These are phyloP conservation scores for Enoplosus armatus DNA, from an alignment of 2,797 vertebrate genomes.

Conservation along the genomic window DNA sequence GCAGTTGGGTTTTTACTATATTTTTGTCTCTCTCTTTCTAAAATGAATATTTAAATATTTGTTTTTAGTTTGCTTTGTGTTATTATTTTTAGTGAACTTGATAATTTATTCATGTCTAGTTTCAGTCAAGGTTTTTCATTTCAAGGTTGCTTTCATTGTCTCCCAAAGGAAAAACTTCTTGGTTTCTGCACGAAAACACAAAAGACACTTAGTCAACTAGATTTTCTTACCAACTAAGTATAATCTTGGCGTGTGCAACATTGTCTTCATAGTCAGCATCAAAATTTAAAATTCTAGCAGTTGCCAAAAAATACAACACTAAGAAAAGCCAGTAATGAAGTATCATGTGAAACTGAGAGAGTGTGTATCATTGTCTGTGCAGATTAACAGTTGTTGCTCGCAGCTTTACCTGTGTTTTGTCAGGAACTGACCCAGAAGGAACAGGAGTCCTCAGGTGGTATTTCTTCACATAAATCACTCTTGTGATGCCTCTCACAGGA, in stretches of 20 bases:
- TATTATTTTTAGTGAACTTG: slow-evolving; percentile 3
- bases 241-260: neutral
- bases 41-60: neutral
- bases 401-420: slow-evolving; percentile 42
- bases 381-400: slow-evolving; percentile 4
- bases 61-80: neutral
- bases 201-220: neutral
- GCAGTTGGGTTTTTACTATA: neutral
- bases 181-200: neutral
- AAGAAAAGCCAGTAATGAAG: neutral
- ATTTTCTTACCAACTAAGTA: too few relatives aligned
- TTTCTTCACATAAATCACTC: slow-evolving; percentile 15
- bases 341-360: slow-evolving; percentile 5
- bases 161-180: neutral
- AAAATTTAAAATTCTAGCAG: neutral
- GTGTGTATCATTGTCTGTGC: slow-evolving; percentile 9
- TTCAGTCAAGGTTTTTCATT: neutral
- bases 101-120: slow-evolving; percentile 14
- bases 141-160: slow-evolving; percentile 12
- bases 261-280: neutral
- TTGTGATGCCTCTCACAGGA: slow-evolving; percentile 12
- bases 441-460: slow-evolving; percentile 85
- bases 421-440: slow-evolving; percentile 87
- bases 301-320: neutral
- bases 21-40: too few relatives aligned